A percentile compares a stretch with the other conserved stretches of the same genome.
phyloP scores from a whole-genome alignment of 2,113 vertebrate genomes.

The cattle (Bos taurus) region DNA sequence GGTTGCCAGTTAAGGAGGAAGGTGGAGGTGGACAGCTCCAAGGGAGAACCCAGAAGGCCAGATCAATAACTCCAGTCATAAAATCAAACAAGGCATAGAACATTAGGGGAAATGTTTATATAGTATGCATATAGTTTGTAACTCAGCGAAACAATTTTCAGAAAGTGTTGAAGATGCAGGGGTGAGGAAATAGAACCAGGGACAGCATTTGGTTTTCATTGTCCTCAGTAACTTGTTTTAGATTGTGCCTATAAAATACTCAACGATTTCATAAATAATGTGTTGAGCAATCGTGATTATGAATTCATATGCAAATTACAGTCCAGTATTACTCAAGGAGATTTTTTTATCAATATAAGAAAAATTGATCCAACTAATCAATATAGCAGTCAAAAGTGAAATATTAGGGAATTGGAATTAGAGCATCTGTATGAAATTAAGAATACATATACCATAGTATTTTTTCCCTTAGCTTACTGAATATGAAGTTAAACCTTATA shows the following conservation, averaged over 20 bases:
- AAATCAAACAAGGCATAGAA: not conserved
- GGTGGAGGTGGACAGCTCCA: not conserved
- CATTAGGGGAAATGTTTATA: not conserved
- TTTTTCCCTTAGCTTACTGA: not conserved
- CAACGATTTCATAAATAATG: not conserved
- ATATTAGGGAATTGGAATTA: not conserved
- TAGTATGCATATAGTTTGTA: not conserved
- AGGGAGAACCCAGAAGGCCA: not conserved
- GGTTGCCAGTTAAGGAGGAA: not conserved
- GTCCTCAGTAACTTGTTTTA: not conserved
- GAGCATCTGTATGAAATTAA: not conserved
- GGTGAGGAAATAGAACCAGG: not conserved
- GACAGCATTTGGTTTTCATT: not conserved
- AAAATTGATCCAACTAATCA: not conserved
- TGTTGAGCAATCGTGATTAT: not conserved
- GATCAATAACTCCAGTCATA: not conserved
- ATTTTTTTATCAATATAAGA: not conserved
- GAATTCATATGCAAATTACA: not conserved
- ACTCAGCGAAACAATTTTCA: not conserved
- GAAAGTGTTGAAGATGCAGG: not conserved
- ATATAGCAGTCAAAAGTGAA: not conserved
- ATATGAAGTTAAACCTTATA: not conserved
- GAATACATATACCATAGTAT: not conserved
- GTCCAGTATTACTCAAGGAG: not conserved
- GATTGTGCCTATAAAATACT: not conserved